These are phyloP conservation scores for Protodeltote pygarga DNA, from an alignment of 2,888 invertebrate genomes.

Conservation along the genomic window DNA sequence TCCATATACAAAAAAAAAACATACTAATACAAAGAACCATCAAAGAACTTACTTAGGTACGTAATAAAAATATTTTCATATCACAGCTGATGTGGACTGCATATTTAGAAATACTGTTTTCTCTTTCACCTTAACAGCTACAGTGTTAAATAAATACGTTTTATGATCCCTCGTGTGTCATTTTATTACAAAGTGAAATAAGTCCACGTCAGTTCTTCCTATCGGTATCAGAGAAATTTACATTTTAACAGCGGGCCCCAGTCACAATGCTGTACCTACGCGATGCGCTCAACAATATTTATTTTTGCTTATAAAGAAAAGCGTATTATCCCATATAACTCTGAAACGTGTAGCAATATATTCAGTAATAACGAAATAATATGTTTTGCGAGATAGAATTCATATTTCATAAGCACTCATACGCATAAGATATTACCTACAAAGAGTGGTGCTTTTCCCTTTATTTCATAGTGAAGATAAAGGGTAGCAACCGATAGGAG, in stretches of 20 bases:
- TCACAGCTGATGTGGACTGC: not conserved
- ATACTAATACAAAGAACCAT: not conserved
- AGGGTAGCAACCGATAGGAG: constrained; percentile 68
- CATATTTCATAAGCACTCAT: constrained; percentile 85
- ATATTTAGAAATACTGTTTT: constrained; percentile 10
- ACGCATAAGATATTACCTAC: constrained; percentile 77
- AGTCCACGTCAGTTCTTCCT: constrained; percentile 41
- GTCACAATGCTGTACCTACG: constrained; percentile 49
- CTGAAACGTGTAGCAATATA: constrained; percentile 77
- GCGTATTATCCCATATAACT: constrained; percentile 66
- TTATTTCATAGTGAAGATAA: constrained; percentile 83
- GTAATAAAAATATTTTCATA: constrained; percentile 16
- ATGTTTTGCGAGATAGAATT: constrained; percentile 83
- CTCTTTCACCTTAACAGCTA: constrained; percentile 12
- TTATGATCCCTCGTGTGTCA: constrained; percentile 30
- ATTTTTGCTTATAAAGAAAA: constrained; percentile 70
- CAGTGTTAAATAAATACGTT: constrained; percentile 22
- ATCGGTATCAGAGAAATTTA: constrained; percentile 49
- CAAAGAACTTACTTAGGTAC: too few relatives aligned
- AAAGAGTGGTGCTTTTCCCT: constrained; percentile 75
- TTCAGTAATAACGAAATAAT: constrained; percentile 84
- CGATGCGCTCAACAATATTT: constrained; percentile 58
- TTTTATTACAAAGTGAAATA: constrained; percentile 38
- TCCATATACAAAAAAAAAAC: not conserved
- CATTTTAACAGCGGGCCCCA: constrained; percentile 43